phyloP scores from a whole-genome alignment of 2,797 vertebrate genomes.

The Epinephelus malabaricus region DNA sequence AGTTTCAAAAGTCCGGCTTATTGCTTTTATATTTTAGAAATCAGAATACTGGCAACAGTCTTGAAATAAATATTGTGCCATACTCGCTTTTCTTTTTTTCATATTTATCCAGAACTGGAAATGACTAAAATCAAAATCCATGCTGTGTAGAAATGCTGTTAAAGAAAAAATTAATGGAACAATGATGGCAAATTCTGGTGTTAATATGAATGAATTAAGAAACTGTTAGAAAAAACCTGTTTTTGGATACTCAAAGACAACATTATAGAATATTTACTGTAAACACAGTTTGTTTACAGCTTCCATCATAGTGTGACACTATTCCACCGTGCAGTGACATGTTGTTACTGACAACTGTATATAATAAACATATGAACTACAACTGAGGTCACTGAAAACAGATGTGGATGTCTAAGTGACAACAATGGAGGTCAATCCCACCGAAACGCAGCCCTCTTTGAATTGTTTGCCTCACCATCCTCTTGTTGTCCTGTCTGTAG shows the following conservation, averaged over 20 bases:
- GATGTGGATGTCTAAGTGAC: neutral
- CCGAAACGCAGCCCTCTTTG: neutral
- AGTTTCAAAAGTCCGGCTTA: too few relatives aligned
- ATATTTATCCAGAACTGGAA: too few relatives aligned
- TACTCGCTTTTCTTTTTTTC: too few relatives aligned
- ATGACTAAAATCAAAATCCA: too few relatives aligned
- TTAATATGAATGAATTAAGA: neutral
- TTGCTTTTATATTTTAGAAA: too few relatives aligned
- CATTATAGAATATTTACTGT: neutral
- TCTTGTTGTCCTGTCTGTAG: conserved; percentile 96
- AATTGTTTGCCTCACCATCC: conserved; percentile 88
- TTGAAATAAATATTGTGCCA: too few relatives aligned
- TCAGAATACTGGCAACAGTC: too few relatives aligned
- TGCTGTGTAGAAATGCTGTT: too few relatives aligned
- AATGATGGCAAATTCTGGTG: too few relatives aligned
- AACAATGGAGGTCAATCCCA: neutral
- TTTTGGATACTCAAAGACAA: neutral
- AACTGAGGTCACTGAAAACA: neutral
- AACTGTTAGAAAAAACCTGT: too few relatives aligned
- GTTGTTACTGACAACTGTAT: neutral
- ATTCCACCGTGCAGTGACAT: neutral
- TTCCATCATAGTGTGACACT: neutral
- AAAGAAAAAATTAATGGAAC: neutral
- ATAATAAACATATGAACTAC: neutral
- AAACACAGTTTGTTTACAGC: neutral